Base-by-base conservation (phyloP, 2,797 vertebrate species). In the Onychomys arenicola region DNA sequence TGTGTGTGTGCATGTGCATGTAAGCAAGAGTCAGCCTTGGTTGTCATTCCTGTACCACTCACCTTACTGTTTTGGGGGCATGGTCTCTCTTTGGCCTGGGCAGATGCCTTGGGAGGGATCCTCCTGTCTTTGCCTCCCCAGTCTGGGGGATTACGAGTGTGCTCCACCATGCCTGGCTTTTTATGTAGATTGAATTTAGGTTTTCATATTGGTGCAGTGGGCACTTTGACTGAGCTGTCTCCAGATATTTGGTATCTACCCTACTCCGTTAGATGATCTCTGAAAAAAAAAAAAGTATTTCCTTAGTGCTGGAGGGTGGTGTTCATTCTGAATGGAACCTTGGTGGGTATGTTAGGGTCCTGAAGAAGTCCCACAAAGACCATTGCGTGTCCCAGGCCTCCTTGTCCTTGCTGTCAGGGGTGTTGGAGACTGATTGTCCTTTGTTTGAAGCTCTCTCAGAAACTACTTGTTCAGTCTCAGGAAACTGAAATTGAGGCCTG, bases 261-360 rank as follows among this genome's bases (percentile, higher is more conserved):
- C 1, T 19, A 16, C n/a, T 14, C 0, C 5, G 6, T 5, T 32
- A 1, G 37, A 4, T 0, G 32, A 14, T 40, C 16, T 73, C 88
- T 67, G 19, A 10, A 77, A 55, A 55, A 37, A 37, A 37, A 57
- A 55, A 37, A 37, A 37, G 9, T 8, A 12, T 2, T 27, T 69
- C 59, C 55, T 49, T 37, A 49, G 25, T 52, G 71, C 40, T 32
- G 0, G 0, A 8, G 49, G 46, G 23, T 29, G 16, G 5, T 5
- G 4, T 8, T 52, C 43, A 5, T 46, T 78, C 69, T 0, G 27
- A 83, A 29, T 10, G 23, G 34, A 37, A 25, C 49, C 34, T 73
- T 21, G n/a, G 85, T 55, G 34, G 13, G 34, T 57, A 55, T 57
- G 55, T 57, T 57, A 57, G 55, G 55, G 55, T 57, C 55, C 17